phyloP scores from a whole-genome alignment of 2,888 invertebrate genomes.

The Saturnia japonica region DNA sequence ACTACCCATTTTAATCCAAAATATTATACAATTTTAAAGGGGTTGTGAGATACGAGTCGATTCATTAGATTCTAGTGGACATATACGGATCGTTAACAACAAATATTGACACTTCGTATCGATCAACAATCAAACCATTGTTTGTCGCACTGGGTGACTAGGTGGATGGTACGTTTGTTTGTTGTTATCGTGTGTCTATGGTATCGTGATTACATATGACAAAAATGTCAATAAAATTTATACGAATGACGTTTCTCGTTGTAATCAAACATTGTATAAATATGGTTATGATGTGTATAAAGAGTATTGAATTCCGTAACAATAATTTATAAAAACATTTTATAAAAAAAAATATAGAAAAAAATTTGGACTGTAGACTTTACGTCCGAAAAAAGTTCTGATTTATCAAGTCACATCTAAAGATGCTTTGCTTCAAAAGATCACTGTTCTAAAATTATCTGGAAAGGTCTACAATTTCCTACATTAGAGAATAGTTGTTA shows the following conservation, averaged over 20 bases:
- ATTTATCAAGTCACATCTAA: too few species aligned
- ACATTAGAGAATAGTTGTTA: too few species aligned
- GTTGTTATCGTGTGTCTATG: not conserved
- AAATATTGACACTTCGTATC: slow-evolving; percentile 62
- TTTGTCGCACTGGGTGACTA: slow-evolving; percentile 17
- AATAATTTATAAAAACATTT: too few species aligned
- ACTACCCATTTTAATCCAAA: not conserved
- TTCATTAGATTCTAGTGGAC: not conserved
- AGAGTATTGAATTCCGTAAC: too few species aligned
- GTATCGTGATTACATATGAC: not conserved
- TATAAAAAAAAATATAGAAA: too few species aligned
- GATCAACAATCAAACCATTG: slow-evolving; percentile 24
- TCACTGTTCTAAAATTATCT: too few species aligned
- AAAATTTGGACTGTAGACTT: too few species aligned
- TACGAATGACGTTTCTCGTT: not conserved
- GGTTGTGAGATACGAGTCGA: not conserved
- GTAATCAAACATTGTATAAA: not conserved
- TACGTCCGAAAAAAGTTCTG: too few species aligned
- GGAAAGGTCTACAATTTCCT: too few species aligned
- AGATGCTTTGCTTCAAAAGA: too few species aligned
- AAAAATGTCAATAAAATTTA: slow-evolving; percentile 7
- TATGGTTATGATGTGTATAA: too few species aligned
- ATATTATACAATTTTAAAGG: not conserved
- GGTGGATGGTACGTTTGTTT: not conserved
- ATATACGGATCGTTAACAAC: slow-evolving; percentile 40